Evolutionary conservation across 2,797 vertebrate species (phyloP).

Genomic region (Semotilus atromaculatus): DNA sequence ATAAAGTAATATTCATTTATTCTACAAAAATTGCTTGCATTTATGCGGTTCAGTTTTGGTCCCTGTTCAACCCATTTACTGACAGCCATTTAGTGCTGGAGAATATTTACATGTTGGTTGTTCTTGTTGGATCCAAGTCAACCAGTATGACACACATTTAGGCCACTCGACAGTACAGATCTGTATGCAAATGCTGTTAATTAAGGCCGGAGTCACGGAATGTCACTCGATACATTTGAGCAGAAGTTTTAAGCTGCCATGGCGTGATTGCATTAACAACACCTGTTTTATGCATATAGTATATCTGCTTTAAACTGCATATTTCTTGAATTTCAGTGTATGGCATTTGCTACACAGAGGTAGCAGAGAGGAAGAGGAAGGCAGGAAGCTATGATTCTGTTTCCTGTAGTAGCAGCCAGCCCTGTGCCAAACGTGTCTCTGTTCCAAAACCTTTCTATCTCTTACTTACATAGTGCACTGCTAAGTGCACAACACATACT

Average conservation of each 20-base stretch:
- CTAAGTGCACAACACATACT: background rate
- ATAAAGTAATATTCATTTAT: slow-evolving; percentile 33
- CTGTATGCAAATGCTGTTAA: background rate
- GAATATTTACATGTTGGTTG: slow-evolving; percentile 27
- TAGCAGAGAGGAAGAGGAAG: slow-evolving; percentile 9
- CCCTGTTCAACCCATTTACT: slow-evolving; percentile 33
- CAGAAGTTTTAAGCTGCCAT: slow-evolving; percentile 34
- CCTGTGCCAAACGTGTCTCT: background rate
- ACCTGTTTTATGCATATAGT: slow-evolving; percentile 1
- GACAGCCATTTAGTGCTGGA: slow-evolving; percentile 28
- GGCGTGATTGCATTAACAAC: slow-evolving; percentile 3
- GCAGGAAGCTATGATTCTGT: slow-evolving; percentile 53
- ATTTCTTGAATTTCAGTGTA: slow-evolving; percentile 25
- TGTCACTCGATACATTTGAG: background rate
- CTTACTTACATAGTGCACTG: background rate
- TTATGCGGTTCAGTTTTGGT: slow-evolving; percentile 38
- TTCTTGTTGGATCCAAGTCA: background rate
- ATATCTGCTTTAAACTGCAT: slow-evolving; percentile 22
- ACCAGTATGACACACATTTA: background rate
- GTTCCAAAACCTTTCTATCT: background rate
- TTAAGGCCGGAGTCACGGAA: slow-evolving; percentile 24
- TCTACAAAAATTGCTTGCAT: slow-evolving; percentile 25
- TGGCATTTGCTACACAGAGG: background rate
- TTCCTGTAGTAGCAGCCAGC: slow-evolving; percentile 60
- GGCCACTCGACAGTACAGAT: slow-evolving; percentile 12